Percentiles rank a stretch among this genome's conserved stretches.
Conservation (phyloP, 2,113 vertebrate species). For the Trichomycterus rosablanca region DNA sequence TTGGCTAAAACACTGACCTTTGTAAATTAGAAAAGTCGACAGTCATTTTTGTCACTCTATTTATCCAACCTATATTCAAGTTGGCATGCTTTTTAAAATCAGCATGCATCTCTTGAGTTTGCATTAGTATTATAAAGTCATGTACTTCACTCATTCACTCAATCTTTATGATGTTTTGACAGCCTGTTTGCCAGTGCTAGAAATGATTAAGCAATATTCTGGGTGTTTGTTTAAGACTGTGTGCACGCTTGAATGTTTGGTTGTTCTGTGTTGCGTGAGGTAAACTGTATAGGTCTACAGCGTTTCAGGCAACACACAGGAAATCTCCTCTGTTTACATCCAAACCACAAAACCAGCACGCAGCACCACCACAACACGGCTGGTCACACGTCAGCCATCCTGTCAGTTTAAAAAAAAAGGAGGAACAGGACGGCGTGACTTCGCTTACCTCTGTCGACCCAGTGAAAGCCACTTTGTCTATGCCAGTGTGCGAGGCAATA, state of each 20-base stretch:
- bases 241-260: constrained; percentile 1
- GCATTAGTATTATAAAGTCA: background rate
- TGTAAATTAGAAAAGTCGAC: no score
- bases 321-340: constrained; percentile 55
- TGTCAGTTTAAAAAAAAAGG: constrained; percentile 36
- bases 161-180: background rate
- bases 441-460: constrained; percentile 89
- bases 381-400: constrained; percentile 33
- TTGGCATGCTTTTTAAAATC: background rate
- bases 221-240: background rate
- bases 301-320: constrained; percentile 55
- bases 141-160: background rate
- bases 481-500: constrained; percentile 89
- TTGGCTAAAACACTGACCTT: no score
- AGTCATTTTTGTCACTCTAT: no score
- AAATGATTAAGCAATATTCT: background rate
- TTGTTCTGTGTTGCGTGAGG: background rate
- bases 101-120: no score
- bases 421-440: constrained; percentile 8
- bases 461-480: constrained; percentile 98
- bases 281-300: constrained; percentile 30
- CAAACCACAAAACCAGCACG: constrained; percentile 47
- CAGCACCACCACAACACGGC: constrained; percentile 22
- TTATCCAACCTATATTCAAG: no score
- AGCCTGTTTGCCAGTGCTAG: background rate